Conservation (phyloP, 2,113 vertebrate genomes). For the Mustelus asterias region DNA sequence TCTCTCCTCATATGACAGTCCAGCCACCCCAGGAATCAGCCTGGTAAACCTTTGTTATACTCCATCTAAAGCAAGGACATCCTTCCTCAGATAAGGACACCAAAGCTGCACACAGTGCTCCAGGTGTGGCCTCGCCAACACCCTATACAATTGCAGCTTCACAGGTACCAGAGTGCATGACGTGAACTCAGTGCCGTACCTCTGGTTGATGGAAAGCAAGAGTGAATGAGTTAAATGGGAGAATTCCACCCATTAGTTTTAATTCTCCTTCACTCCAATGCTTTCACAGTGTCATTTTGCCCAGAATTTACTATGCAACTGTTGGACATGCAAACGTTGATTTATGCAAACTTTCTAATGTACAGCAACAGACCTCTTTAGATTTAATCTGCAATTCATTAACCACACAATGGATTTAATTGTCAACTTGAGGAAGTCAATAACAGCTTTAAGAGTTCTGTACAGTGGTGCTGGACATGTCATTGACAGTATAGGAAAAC, state of each 20-base stretch:
- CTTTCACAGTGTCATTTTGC: neutral
- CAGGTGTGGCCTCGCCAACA: too few relatives aligned
- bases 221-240: too few relatives aligned
- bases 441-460: neutral
- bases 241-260: neutral
- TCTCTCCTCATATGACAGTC: too few relatives aligned
- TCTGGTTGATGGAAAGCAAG: too few relatives aligned
- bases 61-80: too few relatives aligned
- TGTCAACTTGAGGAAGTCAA: neutral
- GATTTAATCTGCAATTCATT: constrained; percentile 12
- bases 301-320: neutral
- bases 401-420: neutral
- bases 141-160: too few relatives aligned
- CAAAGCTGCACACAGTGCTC: too few relatives aligned
- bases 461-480: neutral
- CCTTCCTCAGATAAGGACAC: too few relatives aligned
- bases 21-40: too few relatives aligned
- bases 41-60: too few relatives aligned
- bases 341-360: neutral
- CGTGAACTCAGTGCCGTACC: too few relatives aligned
- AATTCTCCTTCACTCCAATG: neutral
- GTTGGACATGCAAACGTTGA: neutral
- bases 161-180: too few relatives aligned
- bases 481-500: neutral
- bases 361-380: neutral